phyloP scores from a whole-genome alignment of 1,140 invertebrate species.

The Cotesia typhae region DNA sequence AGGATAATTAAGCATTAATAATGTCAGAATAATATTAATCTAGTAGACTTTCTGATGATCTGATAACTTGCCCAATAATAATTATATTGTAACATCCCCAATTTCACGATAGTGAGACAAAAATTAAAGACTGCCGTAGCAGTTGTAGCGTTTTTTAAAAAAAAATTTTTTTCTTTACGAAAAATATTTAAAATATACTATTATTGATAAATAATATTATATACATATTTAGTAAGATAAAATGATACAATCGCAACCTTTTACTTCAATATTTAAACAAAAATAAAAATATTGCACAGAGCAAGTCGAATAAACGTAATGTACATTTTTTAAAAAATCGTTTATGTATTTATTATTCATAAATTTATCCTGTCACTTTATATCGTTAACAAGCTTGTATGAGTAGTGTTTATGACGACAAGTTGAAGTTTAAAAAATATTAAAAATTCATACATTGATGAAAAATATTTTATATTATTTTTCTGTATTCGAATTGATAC shows the following conservation, averaged over 20 bases:
- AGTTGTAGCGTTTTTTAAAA: constrained; percentile 44
- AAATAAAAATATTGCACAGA: constrained; percentile 52
- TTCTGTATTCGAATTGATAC: no score
- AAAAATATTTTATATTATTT: no score
- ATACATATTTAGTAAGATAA: neutral
- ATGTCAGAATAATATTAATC: constrained; percentile 40
- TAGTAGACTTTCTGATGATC: constrained; percentile 24
- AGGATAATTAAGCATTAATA: constrained; percentile 37
- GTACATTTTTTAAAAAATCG: constrained; percentile 55
- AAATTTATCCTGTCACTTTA: no score
- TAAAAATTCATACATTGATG: no score
- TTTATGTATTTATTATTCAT: no score
- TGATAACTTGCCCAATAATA: constrained; percentile 4
- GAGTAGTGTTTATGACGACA: no score
- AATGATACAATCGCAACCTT: constrained; percentile 52
- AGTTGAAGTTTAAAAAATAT: no score
- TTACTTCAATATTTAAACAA: constrained; percentile 53
- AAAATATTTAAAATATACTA: constrained; percentile 27
- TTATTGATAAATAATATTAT: neutral
- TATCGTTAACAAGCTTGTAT: no score
- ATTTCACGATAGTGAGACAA: constrained; percentile 19
- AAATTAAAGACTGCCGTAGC: constrained; percentile 42
- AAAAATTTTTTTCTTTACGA: constrained; percentile 16
- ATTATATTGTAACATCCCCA: neutral
- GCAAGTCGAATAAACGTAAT: constrained; percentile 60